phyloP scores from a whole-genome alignment of 2,113 vertebrate genomes.

The Raja brachyura region DNA sequence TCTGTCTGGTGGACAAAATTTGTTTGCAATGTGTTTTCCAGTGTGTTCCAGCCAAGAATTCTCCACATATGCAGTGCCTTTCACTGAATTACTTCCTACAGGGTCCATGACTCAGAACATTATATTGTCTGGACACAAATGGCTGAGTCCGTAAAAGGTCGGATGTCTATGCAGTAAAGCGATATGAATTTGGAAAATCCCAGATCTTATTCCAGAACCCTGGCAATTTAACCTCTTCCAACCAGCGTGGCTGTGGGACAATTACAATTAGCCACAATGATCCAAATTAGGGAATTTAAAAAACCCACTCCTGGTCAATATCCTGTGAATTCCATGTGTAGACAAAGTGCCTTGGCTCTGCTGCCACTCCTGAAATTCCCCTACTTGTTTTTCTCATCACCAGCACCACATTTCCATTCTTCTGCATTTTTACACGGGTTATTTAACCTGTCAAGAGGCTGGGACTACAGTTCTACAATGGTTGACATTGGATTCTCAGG shows the following conservation, averaged over 20 bases:
- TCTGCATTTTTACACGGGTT: background rate
- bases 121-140: background rate
- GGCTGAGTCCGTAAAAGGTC: background rate
- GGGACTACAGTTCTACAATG: background rate
- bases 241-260: too few species aligned
- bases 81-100: background rate
- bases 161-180: background rate
- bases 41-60: background rate
- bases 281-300: too few species aligned
- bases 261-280: background rate
- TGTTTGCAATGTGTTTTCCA: background rate
- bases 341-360: background rate
- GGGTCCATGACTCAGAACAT: conserved; percentile 1
- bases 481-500: background rate
- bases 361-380: background rate
- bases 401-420: background rate
- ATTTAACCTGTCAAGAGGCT: background rate
- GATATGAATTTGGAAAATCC: background rate
- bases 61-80: background rate
- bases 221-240: background rate
- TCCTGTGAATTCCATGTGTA: background rate
- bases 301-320: background rate
- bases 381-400: background rate
- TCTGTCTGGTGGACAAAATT: background rate
- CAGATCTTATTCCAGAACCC: background rate